A percentile compares a stretch with the other conserved stretches of the same genome.
Conservation (phyloP, 2,888 invertebrate genomes). For the Macropis europaea region DNA sequence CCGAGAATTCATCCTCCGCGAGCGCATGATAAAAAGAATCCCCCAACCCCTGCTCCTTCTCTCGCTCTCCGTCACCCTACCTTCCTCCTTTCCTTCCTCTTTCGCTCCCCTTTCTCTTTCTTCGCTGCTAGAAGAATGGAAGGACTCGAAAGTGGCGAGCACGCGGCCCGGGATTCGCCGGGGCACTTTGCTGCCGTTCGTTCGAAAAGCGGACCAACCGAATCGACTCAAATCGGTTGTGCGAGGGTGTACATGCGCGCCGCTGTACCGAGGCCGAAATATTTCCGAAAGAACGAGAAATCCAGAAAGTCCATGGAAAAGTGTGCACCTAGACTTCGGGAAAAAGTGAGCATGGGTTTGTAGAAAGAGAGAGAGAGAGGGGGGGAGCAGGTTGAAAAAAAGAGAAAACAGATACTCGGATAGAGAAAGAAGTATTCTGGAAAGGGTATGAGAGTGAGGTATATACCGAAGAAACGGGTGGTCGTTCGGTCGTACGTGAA, state of each 20-base stretch:
- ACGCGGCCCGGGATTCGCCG: constrained; percentile 60
- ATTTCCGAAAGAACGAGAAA: constrained; percentile 58
- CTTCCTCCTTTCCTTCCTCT: too few species aligned
- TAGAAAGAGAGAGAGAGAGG: too few species aligned
- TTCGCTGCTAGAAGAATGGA: constrained; percentile 57
- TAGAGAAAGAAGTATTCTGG: constrained; percentile 17
- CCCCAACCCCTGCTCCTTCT: not conserved
- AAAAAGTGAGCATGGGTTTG: constrained; percentile 29
- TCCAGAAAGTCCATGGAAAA: constrained; percentile 52
- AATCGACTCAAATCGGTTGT: constrained; percentile 24
- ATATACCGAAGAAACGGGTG: constrained; percentile 61
- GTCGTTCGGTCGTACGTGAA: constrained; percentile 65
- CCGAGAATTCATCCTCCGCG: constrained; percentile 37
- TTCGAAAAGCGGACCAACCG: constrained; percentile 35
- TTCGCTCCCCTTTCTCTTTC: constrained; percentile 19
- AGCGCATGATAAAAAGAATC: constrained; percentile 64
- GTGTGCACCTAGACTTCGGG: constrained; percentile 29
- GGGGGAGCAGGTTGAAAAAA: not conserved
- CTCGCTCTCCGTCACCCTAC: not conserved
- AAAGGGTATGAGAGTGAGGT: constrained; percentile 14
- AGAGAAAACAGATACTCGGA: constrained; percentile 1
- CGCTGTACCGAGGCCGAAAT: constrained; percentile 53
- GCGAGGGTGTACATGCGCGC: constrained; percentile 54
- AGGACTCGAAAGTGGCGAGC: constrained; percentile 57
- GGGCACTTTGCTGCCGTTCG: constrained; percentile 47